Evolutionary conservation across 2,797 vertebrate genomes (phyloP).

Genomic region (Distichodus sexfasciatus): DNA sequence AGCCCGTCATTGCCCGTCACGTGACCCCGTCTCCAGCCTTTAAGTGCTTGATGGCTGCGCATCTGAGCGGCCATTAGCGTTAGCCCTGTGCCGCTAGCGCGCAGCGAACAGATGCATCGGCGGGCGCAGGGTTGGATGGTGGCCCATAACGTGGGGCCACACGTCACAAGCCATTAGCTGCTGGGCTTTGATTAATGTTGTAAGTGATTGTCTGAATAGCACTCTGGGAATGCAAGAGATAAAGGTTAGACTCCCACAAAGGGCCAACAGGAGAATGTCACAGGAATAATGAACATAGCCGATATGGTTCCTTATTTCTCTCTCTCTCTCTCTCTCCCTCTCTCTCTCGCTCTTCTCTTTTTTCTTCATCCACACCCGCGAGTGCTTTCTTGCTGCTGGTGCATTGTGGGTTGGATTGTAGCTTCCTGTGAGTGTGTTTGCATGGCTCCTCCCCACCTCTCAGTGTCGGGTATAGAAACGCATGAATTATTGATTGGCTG

Average conservation of each 20-base stretch:
- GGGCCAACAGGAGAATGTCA: constrained; percentile 73
- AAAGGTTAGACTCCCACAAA: constrained; percentile 81
- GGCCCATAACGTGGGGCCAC: constrained; percentile 72
- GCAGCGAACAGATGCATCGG: constrained; percentile 69
- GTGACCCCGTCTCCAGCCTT: constrained; percentile 63
- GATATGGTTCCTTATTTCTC: constrained; percentile 24
- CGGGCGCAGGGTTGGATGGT: constrained; percentile 63
- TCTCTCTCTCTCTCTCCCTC: constrained; percentile 7
- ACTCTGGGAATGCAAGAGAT: constrained; percentile 73
- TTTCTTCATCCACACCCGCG: constrained; percentile 30
- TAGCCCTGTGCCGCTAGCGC: constrained; percentile 61
- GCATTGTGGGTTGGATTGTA: constrained; percentile 59
- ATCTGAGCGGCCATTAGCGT: constrained; percentile 61
- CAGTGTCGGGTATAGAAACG: constrained; percentile 71
- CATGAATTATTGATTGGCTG: constrained; percentile 79
- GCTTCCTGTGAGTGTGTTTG: constrained; percentile 55
- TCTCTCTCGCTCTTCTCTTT: background rate
- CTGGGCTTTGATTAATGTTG: constrained; percentile 88
- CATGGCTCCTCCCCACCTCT: constrained; percentile 46
- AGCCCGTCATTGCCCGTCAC: constrained; percentile 69
- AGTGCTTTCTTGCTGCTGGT: constrained; percentile 37
- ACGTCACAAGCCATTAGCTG: constrained; percentile 89
- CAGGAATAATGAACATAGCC: constrained; percentile 71
- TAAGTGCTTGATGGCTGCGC: constrained; percentile 76
- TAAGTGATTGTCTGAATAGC: constrained; percentile 84